Base-by-base conservation (phyloP, 1,140 invertebrate species). In the Helicoverpa zea region DNA sequence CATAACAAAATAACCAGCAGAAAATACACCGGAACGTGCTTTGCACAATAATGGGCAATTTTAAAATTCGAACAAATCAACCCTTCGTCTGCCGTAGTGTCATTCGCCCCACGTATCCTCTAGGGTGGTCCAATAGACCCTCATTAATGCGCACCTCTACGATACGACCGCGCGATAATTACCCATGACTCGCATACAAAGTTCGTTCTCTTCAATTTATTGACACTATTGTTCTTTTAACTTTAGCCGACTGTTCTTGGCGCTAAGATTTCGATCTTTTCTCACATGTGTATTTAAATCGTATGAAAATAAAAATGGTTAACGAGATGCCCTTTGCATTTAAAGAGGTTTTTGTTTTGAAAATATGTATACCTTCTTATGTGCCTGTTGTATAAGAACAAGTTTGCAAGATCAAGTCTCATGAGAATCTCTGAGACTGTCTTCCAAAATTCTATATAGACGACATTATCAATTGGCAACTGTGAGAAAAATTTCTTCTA, bases 131-230 rank as follows among this genome's bases (percentile, higher is more conserved):
- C 9, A 43, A 66, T 29, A 30, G 73, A 51, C 79, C 82, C 77
- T 70, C 74, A 86, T 86, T 86, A 83, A 84, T 81, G 84, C 82
- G 80, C 83, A 74, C 81, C 83, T 78, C 77, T 68, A 68, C 83
- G 82, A 77, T 74, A 58, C 81, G 58, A 81, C 74, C 66, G 80
- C 49, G 64, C 75, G 84, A 84, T 91, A 87, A 90, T 90, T 89
- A 89, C 84, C 83, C 86, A 79, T 88, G 88, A 86, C 83, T 81
- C 63, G 90, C 87, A 91, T 91, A 88, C 83, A 83, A 84, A 87
- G 85, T 79, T 76, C 16, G n/a, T 78, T 80, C 79, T 72, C 23
- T 77, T 64, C 14, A 64, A 64, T 77, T 77, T 64, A 77, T 63
- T 77, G 58, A 64, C 59, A 64, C 58, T 43, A 59, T 77, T 63